Conservation (phyloP, 2,797 vertebrate species). For the Sternotherus odoratus region DNA sequence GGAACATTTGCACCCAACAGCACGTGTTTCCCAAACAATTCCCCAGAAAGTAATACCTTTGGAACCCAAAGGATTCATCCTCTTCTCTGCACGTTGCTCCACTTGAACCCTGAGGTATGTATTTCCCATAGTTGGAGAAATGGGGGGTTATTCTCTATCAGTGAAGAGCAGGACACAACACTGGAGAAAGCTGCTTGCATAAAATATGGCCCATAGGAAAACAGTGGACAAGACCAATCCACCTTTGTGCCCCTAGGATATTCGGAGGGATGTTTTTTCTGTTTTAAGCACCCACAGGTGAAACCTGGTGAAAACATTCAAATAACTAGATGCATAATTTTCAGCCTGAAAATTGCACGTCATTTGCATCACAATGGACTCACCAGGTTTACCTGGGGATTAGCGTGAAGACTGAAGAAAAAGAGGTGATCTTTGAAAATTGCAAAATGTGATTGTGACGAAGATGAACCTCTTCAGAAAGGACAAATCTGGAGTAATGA, state of each 20-base stretch:
- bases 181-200: background rate
- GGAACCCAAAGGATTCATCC: slow-evolving; percentile 9
- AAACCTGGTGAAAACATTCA: slow-evolving; percentile 6
- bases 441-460: slow-evolving; percentile 52
- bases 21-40: slow-evolving; percentile 15
- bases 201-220: background rate
- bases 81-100: background rate
- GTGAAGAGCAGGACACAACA: background rate
- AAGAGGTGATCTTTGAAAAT: slow-evolving; percentile 4
- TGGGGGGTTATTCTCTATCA: slow-evolving; percentile 41
- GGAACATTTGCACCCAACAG: background rate
- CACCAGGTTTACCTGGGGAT: background rate
- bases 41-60: background rate
- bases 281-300: slow-evolving; percentile 36
- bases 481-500: slow-evolving; percentile 52
- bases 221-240: slow-evolving; percentile 38
- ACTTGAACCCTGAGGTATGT: background rate
- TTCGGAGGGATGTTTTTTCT: slow-evolving; percentile 14
- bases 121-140: slow-evolving; percentile 35
- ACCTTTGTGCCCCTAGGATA: background rate
- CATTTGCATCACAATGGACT: background rate
- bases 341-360: background rate
- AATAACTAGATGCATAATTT: background rate
- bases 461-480: slow-evolving; percentile 41
- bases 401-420: background rate